Evolutionary conservation across 2,888 invertebrate genomes (phyloP).

Genomic region (Xestoiulus laeticollis): DNA sequence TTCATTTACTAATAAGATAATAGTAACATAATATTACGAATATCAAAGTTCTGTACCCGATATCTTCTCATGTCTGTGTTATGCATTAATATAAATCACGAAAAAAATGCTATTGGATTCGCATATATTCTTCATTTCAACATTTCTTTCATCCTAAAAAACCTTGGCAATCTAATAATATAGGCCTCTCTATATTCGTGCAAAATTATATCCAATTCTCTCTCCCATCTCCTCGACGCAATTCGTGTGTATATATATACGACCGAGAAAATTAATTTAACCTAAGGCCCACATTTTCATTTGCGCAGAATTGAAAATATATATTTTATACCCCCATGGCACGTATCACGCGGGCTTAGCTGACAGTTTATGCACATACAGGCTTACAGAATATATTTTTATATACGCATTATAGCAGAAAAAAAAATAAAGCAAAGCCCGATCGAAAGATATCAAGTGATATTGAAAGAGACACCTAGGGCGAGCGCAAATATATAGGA

Average conservation of each 20-base stretch:
- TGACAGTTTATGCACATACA: slow-evolving; percentile 6
- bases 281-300: slow-evolving; percentile 11
- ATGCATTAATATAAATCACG: too few relatives aligned
- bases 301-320: slow-evolving; percentile 11
- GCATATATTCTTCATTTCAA: background rate
- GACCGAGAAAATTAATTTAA: slow-evolving; percentile 26
- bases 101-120: background rate
- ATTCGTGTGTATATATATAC: background rate
- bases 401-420: background rate
- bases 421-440: slow-evolving; percentile 18
- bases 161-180: background rate
- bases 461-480: slow-evolving; percentile 26
- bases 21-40: too few relatives aligned
- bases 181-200: background rate
- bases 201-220: background rate
- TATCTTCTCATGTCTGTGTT: too few relatives aligned
- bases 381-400: slow-evolving; percentile 9
- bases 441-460: slow-evolving; percentile 26
- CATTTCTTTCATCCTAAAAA: background rate
- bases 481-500: slow-evolving; percentile 26
- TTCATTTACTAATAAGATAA: too few relatives aligned
- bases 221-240: background rate
- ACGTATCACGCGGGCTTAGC: slow-evolving; percentile 8
- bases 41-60: too few relatives aligned
- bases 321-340: slow-evolving; percentile 19